These are phyloP conservation scores for Spinus pinus DNA, from an alignment of 2,797 vertebrate genomes.

Conservation along the genomic window DNA sequence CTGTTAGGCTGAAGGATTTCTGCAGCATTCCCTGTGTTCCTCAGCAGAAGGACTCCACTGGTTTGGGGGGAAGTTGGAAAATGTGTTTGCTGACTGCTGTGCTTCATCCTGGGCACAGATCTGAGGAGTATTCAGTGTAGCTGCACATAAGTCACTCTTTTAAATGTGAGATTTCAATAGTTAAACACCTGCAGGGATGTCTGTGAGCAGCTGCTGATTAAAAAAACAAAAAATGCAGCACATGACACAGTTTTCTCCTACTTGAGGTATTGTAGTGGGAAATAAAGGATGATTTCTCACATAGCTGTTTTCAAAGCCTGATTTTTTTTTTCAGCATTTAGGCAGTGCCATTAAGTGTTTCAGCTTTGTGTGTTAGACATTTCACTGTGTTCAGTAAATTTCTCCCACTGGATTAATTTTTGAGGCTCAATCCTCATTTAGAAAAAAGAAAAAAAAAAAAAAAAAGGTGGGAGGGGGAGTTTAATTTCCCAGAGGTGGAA, in stretches of 20 bases:
- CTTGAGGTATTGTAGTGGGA: not conserved
- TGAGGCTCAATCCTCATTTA: not conserved
- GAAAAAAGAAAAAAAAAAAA: accelerated
- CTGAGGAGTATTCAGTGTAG: not conserved
- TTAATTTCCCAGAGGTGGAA: not conserved
- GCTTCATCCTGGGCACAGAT: not conserved
- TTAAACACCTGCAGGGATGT: not conserved
- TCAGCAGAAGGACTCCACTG: not conserved
- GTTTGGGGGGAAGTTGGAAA: not conserved
- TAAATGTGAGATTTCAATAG: not conserved
- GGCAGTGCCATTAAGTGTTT: not conserved
- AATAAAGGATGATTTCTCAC: not conserved
- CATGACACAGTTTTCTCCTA: not conserved
- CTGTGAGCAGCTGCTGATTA: not conserved
- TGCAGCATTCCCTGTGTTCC: not conserved
- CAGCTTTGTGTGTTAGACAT: not conserved
- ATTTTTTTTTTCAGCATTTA: not conserved
- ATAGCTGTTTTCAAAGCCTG: not conserved
- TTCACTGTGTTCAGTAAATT: not conserved
- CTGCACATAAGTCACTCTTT: not conserved
- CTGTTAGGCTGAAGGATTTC: not conserved
- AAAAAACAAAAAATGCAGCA: not conserved
- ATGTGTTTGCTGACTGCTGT: not conserved
- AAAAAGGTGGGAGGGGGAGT: accelerated
- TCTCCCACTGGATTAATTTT: not conserved